Evolutionary conservation across 2,113 vertebrate species (phyloP), one percentile per base, ranked within the genome.

Genomic region (Dicrurus megarhynchus): DNA sequence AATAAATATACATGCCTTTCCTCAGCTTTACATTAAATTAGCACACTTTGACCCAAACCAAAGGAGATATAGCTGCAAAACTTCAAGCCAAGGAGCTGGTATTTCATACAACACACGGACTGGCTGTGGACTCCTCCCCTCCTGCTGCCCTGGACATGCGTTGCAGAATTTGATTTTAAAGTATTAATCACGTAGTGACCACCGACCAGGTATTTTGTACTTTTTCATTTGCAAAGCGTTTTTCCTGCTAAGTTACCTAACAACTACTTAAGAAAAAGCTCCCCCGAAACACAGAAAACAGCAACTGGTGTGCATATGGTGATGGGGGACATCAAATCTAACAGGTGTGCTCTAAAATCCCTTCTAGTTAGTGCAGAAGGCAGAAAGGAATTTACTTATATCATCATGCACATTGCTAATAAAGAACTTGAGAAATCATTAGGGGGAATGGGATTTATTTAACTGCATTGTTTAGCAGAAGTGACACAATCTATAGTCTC

Each of bases 101-200:
- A 55, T 57, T 80, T 35, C 21, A 19, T 11, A 37, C 27, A 60
- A 46, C 35, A 63, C 1, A 3, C 4, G 24, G 55, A 26, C 32
- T 47, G 52, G 26, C 55, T n/a, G 3, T 63, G 26, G 16, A 26
- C 33, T 80, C 33, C 46, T 52, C 35, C 55, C 49, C 27, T 78
- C 78, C 27, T 57, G 11, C n/a, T 42, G 46, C 65, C 68, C 3
- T 10, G 46, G 27, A 27, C 24, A 16, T 3, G 3, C 0, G 0
- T 6, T 42, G 35, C 9, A 44, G 52, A 76, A 73, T 3, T 22
- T 27, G 16, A 11, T 80, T 85, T 60, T 44, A 19, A 87, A 77
- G 19, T 30, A 23, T 41, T 55, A 9, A 63, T 52, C 4, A 2
- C 5, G 3, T 8, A 11, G 4, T 17, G 44, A 30, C 11, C 52